These are phyloP conservation scores for Pollachius pollachius DNA, from an alignment of 2,113 vertebrate species.

Conservation along the genomic window DNA sequence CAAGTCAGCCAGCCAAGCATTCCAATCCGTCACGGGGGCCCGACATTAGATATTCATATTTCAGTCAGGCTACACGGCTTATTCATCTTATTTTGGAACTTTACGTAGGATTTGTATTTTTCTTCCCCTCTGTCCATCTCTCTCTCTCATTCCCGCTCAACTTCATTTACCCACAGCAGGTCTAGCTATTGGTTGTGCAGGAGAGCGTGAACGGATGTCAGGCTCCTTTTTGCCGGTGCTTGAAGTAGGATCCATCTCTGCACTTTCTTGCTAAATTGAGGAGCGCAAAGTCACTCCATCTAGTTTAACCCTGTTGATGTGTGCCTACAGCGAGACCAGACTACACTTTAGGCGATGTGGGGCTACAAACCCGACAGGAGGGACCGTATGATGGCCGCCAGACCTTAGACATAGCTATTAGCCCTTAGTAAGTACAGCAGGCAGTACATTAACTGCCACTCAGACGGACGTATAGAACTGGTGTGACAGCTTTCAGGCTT, in stretches of 20 bases:
- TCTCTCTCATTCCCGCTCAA: constrained; percentile 4
- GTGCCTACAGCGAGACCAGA: constrained; percentile 23
- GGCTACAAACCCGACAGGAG: constrained; percentile 7
- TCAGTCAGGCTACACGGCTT: too few relatives aligned
- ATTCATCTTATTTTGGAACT: too few relatives aligned
- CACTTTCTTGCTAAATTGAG: constrained; percentile 50
- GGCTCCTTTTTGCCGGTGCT: background rate
- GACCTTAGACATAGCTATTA: background rate
- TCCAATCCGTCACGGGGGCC: too few relatives aligned
- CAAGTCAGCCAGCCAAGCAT: too few relatives aligned
- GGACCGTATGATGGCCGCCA: constrained; percentile 6
- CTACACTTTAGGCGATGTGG: constrained; percentile 24
- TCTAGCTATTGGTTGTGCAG: constrained; percentile 59
- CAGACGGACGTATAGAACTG: too few relatives aligned
- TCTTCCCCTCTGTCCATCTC: too few relatives aligned
- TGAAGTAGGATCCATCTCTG: constrained; percentile 39
- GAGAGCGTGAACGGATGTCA: constrained; percentile 60
- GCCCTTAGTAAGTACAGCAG: background rate
- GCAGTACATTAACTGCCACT: too few relatives aligned
- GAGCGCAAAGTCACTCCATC: constrained; percentile 46
- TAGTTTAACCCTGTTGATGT: constrained; percentile 42
- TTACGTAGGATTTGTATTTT: too few relatives aligned
- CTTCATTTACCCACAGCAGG: constrained; percentile 25
- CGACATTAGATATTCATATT: too few relatives aligned
- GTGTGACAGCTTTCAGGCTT: too few relatives aligned